Conservation (phyloP, 2,888 invertebrate genomes). For the Cerceris rybyensis region DNA sequence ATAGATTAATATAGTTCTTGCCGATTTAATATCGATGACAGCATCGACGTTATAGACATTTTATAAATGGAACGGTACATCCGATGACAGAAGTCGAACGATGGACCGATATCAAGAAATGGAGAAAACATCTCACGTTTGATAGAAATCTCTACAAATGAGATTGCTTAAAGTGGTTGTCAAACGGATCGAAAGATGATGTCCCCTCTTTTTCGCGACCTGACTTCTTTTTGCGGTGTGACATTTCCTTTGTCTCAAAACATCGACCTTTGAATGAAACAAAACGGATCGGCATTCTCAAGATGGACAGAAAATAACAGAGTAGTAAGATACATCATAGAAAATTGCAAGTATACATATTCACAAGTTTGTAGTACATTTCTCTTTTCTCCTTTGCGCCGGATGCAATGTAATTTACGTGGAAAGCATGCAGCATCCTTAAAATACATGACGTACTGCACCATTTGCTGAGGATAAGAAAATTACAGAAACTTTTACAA, state of each 20-base stretch:
- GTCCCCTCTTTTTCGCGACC: not conserved
- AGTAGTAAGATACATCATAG: constrained; percentile 30
- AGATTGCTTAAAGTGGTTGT: not conserved
- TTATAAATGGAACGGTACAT: no score
- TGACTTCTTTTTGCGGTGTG: constrained; percentile 5
- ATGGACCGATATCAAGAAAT: not conserved
- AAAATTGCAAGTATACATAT: constrained; percentile 38
- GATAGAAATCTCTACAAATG: not conserved
- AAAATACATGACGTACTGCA: not conserved
- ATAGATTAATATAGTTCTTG: no score
- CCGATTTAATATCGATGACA: no score
- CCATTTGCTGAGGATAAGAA: not conserved
- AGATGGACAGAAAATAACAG: constrained; percentile 27
- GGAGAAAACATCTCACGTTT: not conserved
- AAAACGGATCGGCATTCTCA: constrained; percentile 12
- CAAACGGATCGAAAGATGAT: not conserved
- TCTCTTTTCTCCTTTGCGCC: not conserved
- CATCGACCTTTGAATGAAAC: constrained; percentile 4
- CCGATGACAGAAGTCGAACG: no score
- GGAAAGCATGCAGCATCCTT: not conserved
- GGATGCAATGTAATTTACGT: constrained; percentile 26
- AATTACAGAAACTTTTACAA: not conserved
- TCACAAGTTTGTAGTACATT: not conserved
- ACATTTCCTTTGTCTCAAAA: constrained; percentile 8
- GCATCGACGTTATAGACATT: no score